Conservation (phyloP, 2,797 vertebrate species). For the Anolis apletophallus region DNA sequence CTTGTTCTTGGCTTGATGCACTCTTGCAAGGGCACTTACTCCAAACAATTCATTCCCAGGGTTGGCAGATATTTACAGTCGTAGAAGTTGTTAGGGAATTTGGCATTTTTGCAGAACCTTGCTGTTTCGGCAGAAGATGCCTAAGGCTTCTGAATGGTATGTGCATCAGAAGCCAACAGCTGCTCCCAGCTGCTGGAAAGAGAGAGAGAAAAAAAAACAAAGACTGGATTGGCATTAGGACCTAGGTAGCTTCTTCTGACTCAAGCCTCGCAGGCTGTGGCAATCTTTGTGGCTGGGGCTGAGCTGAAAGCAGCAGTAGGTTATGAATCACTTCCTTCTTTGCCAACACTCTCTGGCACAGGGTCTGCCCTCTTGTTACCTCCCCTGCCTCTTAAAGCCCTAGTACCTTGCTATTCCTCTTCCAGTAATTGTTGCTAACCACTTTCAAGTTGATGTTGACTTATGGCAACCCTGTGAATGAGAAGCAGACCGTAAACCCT, state of each 20-base stretch:
- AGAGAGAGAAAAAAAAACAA: no score
- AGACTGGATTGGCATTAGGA: slow-evolving; percentile 19
- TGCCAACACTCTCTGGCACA: slow-evolving; percentile 13
- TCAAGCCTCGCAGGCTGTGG: background rate
- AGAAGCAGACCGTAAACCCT: no score
- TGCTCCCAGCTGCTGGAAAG: slow-evolving; percentile 15
- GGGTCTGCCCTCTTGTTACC: slow-evolving; percentile 12
- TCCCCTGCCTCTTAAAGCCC: slow-evolving; percentile 21
- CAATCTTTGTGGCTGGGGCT: slow-evolving; percentile 33
- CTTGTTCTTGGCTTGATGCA: background rate
- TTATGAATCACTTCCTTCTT: slow-evolving; percentile 48
- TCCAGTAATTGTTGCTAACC: background rate
- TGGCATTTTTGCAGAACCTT: slow-evolving; percentile 18
- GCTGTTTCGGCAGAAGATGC: background rate
- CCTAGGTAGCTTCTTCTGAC: background rate
- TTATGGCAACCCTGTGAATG: no score
- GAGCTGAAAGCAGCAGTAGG: slow-evolving; percentile 30
- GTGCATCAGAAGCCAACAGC: slow-evolving; percentile 28
- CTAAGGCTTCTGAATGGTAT: background rate
- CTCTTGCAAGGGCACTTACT: background rate
- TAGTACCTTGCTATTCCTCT: background rate
- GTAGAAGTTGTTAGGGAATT: background rate
- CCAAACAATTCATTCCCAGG: background rate
- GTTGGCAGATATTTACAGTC: slow-evolving; percentile 20
- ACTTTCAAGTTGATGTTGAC: no score